Evolutionary conservation across 35 echinoderm and acorn worm species (phyloP).

Genomic region (Hemicentrotus pulcherrimus): DNA sequence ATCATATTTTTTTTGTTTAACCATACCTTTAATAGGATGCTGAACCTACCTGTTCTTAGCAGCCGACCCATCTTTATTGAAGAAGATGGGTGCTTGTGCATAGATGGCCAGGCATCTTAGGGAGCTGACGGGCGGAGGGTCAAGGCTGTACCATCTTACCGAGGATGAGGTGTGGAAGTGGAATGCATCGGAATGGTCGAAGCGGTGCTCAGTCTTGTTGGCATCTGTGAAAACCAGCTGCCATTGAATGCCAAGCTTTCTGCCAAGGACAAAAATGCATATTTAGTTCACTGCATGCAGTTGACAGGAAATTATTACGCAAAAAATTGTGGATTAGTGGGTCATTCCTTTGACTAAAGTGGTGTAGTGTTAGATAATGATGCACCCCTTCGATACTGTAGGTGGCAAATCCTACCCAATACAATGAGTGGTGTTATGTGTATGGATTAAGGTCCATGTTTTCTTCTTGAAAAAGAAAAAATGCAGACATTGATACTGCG

Average conservation of each 20-base stretch:
- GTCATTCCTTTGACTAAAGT: no score
- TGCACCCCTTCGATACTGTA: no score
- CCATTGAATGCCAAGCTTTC: conserved; percentile 76
- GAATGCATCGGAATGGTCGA: conserved; percentile 62
- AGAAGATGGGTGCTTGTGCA: conserved; percentile 70
- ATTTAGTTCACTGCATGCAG: not conserved
- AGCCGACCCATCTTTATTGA: conserved; percentile 59
- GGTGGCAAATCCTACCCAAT: no score
- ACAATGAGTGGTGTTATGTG: no score
- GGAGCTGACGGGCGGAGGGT: conserved; percentile 67
- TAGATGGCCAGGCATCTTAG: conserved; percentile 55
- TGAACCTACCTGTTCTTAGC: conserved; percentile 41
- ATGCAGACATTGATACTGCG: no score
- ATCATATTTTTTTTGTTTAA: no score
- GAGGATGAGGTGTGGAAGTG: conserved; percentile 66
- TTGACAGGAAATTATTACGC: not conserved
- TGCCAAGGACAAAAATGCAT: not conserved
- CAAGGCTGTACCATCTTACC: conserved; percentile 71
- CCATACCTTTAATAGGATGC: no score
- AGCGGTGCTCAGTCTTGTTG: conserved; percentile 47
- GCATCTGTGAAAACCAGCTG: conserved; percentile 66
- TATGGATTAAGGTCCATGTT: no score
- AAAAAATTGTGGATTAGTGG: no score
- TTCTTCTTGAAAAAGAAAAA: no score
- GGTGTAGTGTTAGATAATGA: no score